A percentile compares a stretch with the other conserved stretches of the same genome.
Evolutionary conservation across 1,140 invertebrate species (phyloP).

Genomic region (Oscheius sp.): DNA sequence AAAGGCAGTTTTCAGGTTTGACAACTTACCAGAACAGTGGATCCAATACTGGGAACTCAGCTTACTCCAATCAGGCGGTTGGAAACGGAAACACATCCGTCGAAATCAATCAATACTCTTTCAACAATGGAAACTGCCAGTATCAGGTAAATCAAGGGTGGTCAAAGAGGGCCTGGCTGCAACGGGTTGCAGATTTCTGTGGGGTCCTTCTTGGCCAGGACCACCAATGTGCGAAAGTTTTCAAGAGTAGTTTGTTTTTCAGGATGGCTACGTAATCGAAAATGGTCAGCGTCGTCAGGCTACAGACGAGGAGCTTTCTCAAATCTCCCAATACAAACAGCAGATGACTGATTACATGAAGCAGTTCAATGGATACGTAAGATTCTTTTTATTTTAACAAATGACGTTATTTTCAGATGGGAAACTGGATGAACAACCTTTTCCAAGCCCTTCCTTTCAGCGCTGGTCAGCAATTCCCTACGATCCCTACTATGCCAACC

Average conservation of each 20-base stretch:
- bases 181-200: too few species aligned
- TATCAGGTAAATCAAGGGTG: not conserved
- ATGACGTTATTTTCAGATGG: constrained; percentile 7
- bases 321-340: constrained; percentile 22
- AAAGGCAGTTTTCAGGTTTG: not conserved
- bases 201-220: too few species aligned
- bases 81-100: constrained; percentile 18
- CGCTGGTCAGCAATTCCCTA: constrained; percentile 16
- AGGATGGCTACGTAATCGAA: constrained; percentile 26
- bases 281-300: constrained; percentile 29
- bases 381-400: not conserved
- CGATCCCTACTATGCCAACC: constrained; percentile 19
- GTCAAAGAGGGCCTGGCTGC: too few species aligned
- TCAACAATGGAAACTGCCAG: constrained; percentile 36
- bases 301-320: constrained; percentile 21
- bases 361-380: constrained; percentile 33
- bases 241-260: not conserved
- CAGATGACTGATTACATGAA: constrained; percentile 29
- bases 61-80: constrained; percentile 16
- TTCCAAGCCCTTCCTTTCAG: constrained; percentile 24
- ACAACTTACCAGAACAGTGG: constrained; percentile 2
- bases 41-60: constrained; percentile 1
- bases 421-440: constrained; percentile 22
- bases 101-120: constrained; percentile 15
- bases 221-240: not conserved